Evolutionary conservation across 2,113 vertebrate genomes (phyloP), one percentile per base, ranked within the genome.

Genomic region (Podarcis raffonei): DNA sequence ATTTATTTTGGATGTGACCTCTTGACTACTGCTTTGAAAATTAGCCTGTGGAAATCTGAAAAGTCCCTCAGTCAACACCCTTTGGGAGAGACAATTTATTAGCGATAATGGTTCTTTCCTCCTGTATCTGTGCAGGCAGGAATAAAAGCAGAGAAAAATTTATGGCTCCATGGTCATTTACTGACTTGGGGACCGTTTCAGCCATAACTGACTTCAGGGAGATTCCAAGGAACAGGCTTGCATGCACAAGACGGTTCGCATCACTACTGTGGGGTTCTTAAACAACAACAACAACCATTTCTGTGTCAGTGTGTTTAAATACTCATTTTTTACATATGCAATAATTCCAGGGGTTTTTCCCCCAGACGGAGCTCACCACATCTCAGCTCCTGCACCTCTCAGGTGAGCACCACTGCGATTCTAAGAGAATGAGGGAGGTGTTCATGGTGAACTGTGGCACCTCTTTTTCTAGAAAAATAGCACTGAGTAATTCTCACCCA

Each of bases 1-100:
- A 89, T 91, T 93, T 92, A 32, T 79, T 89, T 92, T 89, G 85
- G 16, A 84, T 76, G 90, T 89, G 90, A 92, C 76, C 16, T 91
- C 89, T 82, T 87, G 90, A 93, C 62, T 77, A 86, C 0, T 0
- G 78, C 92, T 92, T 94, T 87, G 91, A 92, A 92, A 94, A 92
- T 87, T 89, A 90, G 57, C 84, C 83, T 3, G 42, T 69, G 69
- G 90, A 88, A 84, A 92, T 83, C 80, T 93, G 93, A 87, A 93
- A 93, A 91, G 74, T 32, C 87, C 30, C 86, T 91, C 90, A 81
- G 85, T 90, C 91, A 78, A 89, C 90, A 86, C 77, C 82, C 77
- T 91, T 59, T 81, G 69, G 75, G 53, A 71, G 0, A 84, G 79
- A 92, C 77, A 91, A 93, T 91, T 93, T 92, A 92, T 83, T 80